Conservation (phyloP, 2,888 invertebrate genomes). For the Atethmia centrago region DNA sequence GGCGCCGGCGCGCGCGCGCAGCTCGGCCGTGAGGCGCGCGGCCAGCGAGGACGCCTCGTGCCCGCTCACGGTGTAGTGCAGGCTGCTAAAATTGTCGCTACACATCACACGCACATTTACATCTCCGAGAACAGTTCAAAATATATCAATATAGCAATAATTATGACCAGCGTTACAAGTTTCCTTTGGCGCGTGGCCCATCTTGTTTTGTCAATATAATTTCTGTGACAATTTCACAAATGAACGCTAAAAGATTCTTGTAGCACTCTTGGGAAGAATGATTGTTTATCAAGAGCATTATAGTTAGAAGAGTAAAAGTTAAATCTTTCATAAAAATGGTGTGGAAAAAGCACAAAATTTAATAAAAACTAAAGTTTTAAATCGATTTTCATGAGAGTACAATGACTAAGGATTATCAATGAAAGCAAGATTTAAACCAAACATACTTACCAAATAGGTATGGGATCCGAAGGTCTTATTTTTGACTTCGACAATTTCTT, state of each 20-base stretch:
- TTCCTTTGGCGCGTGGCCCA: not conserved
- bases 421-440: constrained; percentile 5
- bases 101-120: constrained; percentile 26
- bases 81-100: constrained; percentile 78
- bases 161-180: constrained; percentile 14
- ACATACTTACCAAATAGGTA: constrained; percentile 92
- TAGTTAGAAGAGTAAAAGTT: not conserved
- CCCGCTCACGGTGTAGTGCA: constrained; percentile 94
- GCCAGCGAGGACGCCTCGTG: constrained; percentile 95
- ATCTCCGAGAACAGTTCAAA: not conserved
- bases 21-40: constrained; percentile 92
- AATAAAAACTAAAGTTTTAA: not conserved
- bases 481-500: constrained; percentile 81
- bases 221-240: not conserved
- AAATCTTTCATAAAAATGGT: not conserved
- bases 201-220: not conserved
- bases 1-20: constrained; percentile 81
- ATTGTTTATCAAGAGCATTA: not conserved
- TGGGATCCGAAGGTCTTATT: constrained; percentile 93
- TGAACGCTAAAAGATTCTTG: constrained; percentile 6
- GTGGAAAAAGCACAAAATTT: not conserved
- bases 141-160: constrained; percentile 2
- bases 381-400: no score
- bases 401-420: not conserved
- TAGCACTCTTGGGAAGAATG: not conserved